phyloP scores from a whole-genome alignment of 2,888 invertebrate genomes.

The Leptothorax acervorum region DNA sequence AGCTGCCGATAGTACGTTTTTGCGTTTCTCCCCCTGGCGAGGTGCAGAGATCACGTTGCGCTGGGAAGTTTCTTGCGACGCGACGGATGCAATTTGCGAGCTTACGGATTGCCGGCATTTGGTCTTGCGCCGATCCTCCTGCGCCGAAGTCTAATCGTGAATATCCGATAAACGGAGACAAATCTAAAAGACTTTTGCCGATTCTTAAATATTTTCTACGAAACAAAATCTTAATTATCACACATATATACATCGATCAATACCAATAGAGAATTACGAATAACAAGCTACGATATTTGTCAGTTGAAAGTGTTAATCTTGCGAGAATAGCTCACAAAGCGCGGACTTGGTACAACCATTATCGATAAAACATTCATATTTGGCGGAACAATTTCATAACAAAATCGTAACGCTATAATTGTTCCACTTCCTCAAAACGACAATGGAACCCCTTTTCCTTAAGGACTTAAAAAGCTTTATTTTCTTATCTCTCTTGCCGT shows the following conservation, averaged over 20 bases:
- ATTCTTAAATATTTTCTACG: neutral
- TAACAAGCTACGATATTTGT: neutral
- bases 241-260: neutral
- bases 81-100: slow-evolving; percentile 33
- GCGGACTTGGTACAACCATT: neutral
- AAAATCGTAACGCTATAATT: neutral
- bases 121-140: slow-evolving; percentile 6
- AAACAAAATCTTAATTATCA: neutral
- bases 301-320: neutral
- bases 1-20: slow-evolving; percentile 54
- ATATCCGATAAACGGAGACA: neutral
- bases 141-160: neutral
- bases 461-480: neutral
- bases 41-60: slow-evolving; percentile 29
- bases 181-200: neutral
- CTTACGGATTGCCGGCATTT: slow-evolving; percentile 43
- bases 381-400: neutral
- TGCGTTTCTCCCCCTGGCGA: slow-evolving; percentile 28
- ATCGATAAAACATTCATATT: neutral
- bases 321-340: neutral
- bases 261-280: neutral
- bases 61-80: slow-evolving; percentile 38
- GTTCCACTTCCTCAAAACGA: neutral
- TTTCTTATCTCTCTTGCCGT: neutral
- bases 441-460: neutral